Conservation (phyloP, 2,797 vertebrate genomes). For the Kryptopterus vitreolus region DNA sequence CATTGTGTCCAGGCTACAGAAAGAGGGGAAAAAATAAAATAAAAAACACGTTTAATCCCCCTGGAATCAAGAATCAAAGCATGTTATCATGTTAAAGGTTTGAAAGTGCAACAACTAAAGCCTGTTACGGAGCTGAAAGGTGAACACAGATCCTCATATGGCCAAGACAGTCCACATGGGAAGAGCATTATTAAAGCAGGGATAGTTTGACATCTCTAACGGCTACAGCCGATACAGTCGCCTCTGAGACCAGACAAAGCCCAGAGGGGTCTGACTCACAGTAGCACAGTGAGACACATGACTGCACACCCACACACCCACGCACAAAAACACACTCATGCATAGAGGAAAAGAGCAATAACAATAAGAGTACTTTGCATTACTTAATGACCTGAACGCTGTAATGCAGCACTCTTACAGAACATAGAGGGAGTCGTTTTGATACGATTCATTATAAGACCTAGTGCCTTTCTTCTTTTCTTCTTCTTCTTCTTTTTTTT, state of each 20-base stretch:
- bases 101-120: background rate
- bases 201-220: background rate
- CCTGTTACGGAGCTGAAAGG: slow-evolving; percentile 7
- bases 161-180: slow-evolving; percentile 3
- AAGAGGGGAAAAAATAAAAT: background rate
- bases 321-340: background rate
- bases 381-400: slow-evolving; percentile 39
- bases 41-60: background rate
- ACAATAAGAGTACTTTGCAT: slow-evolving; percentile 35
- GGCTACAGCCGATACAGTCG: slow-evolving; percentile 15
- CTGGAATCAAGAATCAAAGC: slow-evolving; percentile 4
- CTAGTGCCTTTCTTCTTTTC: slow-evolving; percentile 70
- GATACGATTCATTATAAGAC: slow-evolving; percentile 71
- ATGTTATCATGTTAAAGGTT: slow-evolving; percentile 16
- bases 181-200: slow-evolving; percentile 11
- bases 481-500: too few relatives aligned
- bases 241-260: slow-evolving; percentile 12
- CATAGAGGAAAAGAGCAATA: slow-evolving; percentile 11
- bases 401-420: slow-evolving; percentile 59
- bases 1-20: background rate
- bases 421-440: slow-evolving; percentile 55
- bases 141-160: slow-evolving; percentile 2
- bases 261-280: slow-evolving; percentile 14
- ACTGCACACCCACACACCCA: background rate
- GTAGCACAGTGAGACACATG: slow-evolving; percentile 4